Conservation (phyloP, 2,113 vertebrate genomes). For the Elephantulus edwardii region DNA sequence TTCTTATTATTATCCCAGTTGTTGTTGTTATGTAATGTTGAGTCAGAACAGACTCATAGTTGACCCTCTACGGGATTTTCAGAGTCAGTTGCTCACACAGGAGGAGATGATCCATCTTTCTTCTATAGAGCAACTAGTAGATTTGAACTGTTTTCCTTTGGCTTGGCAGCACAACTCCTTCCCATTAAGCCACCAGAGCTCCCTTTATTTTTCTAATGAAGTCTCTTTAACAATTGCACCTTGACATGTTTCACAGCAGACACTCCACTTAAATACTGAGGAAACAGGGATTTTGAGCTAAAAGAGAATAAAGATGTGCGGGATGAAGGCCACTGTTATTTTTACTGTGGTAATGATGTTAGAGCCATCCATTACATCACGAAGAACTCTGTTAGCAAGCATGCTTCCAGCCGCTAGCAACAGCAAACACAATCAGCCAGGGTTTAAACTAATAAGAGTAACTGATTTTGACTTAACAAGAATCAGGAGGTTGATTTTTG, state of each 20-base stretch:
- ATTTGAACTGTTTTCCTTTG: too few relatives aligned
- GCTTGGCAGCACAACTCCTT: too few relatives aligned
- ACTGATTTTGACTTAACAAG: not conserved
- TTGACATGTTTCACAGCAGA: constrained; percentile 12
- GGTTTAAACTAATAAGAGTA: not conserved
- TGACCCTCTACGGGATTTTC: too few relatives aligned
- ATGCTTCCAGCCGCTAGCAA: not conserved
- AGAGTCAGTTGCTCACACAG: too few relatives aligned
- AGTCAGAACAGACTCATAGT: too few relatives aligned
- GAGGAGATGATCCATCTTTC: too few relatives aligned
- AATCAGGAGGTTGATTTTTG: not conserved
- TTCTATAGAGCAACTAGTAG: too few relatives aligned
- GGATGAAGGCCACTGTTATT: not conserved
- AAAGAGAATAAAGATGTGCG: not conserved
- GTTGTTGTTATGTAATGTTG: too few relatives aligned
- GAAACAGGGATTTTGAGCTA: constrained; percentile 34
- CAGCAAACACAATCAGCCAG: not conserved
- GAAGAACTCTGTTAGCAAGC: not conserved
- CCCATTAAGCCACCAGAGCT: too few relatives aligned
- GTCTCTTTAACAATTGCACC: constrained; percentile 4
- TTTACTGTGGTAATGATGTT: not conserved
- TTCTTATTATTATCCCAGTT: too few relatives aligned
- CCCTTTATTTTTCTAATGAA: too few relatives aligned
- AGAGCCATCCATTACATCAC: not conserved
- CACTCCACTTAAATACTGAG: not conserved